Conservation (phyloP, 2,888 invertebrate genomes). For the Leucophora obtusa region DNA sequence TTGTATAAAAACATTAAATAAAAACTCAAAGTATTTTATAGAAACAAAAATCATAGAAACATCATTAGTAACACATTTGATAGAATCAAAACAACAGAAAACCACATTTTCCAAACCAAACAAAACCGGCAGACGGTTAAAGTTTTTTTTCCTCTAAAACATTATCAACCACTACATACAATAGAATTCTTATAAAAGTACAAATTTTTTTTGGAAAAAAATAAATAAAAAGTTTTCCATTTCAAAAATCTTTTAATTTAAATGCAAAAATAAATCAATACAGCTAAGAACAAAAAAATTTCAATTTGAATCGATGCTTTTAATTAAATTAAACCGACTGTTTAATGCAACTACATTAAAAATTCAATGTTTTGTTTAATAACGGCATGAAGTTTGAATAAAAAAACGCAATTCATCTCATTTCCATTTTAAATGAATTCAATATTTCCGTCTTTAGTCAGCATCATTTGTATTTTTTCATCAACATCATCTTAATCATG, state of each 20-base stretch:
- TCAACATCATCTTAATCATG: not conserved
- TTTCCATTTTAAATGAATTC: conserved; percentile 60
- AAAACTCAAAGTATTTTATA: conserved; percentile 15
- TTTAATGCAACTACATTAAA: not conserved
- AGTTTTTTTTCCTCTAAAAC: not conserved
- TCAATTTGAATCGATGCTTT: not conserved
- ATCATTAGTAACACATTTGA: conserved; percentile 37
- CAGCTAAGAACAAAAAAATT: not conserved
- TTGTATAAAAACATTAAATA: conserved; percentile 38
- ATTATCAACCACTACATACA: too few species aligned
- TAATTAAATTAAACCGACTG: not conserved
- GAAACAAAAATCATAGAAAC: conserved; percentile 10
- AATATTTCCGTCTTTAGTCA: conserved; percentile 30
- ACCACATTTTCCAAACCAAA: not conserved
- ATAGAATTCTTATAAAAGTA: not conserved
- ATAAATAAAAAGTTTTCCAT: too few species aligned
- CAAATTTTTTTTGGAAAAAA: not conserved
- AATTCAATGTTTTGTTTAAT: conserved; percentile 38
- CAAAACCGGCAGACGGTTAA: conserved; percentile 28
- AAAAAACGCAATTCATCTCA: conserved; percentile 56
- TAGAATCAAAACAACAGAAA: conserved; percentile 23
- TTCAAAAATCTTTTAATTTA: too few species aligned
- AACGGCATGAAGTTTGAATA: conserved; percentile 11
- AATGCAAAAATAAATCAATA: too few species aligned
- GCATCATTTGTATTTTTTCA: conserved; percentile 3